These are phyloP conservation scores for Tipula vernalis DNA, from an alignment of 2,888 invertebrate genomes.

Conservation along the genomic window DNA sequence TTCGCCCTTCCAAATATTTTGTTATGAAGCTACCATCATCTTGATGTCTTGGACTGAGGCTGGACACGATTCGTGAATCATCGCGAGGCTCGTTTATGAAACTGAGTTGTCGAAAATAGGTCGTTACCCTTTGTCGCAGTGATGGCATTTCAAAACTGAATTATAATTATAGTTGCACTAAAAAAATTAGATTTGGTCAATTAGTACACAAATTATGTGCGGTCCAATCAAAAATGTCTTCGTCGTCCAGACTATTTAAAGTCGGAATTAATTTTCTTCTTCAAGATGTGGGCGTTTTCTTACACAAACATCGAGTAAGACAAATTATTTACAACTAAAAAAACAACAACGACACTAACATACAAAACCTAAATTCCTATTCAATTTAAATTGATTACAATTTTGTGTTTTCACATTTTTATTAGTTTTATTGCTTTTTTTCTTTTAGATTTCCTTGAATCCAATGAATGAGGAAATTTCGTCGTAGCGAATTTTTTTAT, in stretches of 20 bases:
- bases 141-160: conserved; percentile 45
- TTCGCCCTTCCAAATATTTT: conserved; percentile 52
- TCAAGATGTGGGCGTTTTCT: neutral
- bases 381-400: neutral
- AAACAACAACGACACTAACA: neutral
- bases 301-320: neutral
- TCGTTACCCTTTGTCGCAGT: conserved; percentile 54
- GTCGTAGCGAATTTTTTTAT: neutral
- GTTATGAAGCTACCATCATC: conserved; percentile 53
- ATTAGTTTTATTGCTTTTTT: neutral
- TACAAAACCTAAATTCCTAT: neutral
- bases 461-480: neutral
- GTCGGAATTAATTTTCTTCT: neutral
- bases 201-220: neutral
- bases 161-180: neutral
- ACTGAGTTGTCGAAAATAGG: conserved; percentile 58
- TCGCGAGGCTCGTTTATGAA: conserved; percentile 40
- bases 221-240: neutral
- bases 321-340: neutral
- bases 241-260: neutral
- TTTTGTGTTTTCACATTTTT: neutral
- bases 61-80: conserved; percentile 13
- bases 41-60: conserved; percentile 25
- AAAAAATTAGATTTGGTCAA: neutral
- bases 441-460: neutral